These are phyloP conservation scores for Eulithis prunata DNA, from an alignment of 2,888 invertebrate genomes.

Conservation along the genomic window DNA sequence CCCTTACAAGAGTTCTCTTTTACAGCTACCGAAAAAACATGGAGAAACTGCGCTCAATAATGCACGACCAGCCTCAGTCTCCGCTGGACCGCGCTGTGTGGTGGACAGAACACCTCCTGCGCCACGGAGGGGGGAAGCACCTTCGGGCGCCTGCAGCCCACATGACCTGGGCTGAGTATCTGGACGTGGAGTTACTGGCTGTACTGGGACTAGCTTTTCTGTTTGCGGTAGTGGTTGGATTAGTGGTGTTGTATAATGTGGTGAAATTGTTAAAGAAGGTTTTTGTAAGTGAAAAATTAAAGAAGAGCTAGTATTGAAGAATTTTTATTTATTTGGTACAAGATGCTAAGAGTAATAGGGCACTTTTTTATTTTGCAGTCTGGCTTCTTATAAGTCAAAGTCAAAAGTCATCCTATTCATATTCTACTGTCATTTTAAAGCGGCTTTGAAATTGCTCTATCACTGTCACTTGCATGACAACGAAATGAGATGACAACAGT, in stretches of 20 bases:
- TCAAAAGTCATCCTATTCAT: no score
- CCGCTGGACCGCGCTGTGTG: conserved; percentile 69
- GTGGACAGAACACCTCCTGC: conserved; percentile 77
- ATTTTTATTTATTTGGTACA: not conserved
- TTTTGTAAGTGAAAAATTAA: conserved; percentile 12
- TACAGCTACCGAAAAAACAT: conserved; percentile 48
- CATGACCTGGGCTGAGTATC: conserved; percentile 52
- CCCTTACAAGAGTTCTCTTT: not conserved
- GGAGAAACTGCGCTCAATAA: conserved; percentile 45
- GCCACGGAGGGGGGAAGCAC: conserved; percentile 68
- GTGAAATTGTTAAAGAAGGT: conserved; percentile 2
- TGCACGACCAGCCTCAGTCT: conserved; percentile 64
- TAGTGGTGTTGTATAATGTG: conserved; percentile 2
- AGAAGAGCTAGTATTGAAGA: conserved; percentile 15
- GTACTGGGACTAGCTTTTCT: conserved; percentile 6
- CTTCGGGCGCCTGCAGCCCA: conserved; percentile 61
- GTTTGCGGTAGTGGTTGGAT: not conserved
- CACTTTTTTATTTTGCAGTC: no score
- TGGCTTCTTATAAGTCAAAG: no score
- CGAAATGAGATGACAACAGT: no score
- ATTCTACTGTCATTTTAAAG: no score
- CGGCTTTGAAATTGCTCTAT: no score
- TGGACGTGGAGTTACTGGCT: conserved; percentile 25
- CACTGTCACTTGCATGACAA: no score
- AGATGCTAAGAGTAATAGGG: no score